Evolutionary conservation across 2,888 invertebrate species (phyloP).

Genomic region (Archips crataeganus): DNA sequence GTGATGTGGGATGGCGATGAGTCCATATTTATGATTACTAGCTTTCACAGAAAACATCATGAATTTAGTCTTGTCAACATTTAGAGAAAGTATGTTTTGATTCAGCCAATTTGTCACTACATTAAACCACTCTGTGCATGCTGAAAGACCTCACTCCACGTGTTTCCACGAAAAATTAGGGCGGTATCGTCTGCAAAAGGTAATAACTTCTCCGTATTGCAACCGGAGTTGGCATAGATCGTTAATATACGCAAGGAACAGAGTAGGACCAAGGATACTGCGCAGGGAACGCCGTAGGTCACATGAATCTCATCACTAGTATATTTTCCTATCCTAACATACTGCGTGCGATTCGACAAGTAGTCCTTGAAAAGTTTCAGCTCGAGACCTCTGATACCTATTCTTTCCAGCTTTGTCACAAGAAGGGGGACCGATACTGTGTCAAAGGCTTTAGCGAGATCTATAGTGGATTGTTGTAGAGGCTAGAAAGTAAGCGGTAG

Average conservation of each 20-base stretch:
- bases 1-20: neutral
- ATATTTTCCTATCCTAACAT: neutral
- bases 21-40: neutral
- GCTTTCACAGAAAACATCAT: neutral
- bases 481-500: too few species aligned
- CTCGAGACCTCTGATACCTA: neutral
- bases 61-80: neutral
- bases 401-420: neutral
- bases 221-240: neutral
- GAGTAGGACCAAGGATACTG: neutral
- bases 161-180: neutral
- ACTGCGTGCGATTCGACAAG: neutral
- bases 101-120: neutral
- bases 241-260: neutral
- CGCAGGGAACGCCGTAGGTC: neutral
- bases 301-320: neutral
- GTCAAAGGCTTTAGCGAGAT: too few species aligned
- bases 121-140: neutral
- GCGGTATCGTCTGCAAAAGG: neutral
- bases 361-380: neutral
- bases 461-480: too few species aligned
- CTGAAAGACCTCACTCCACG: neutral
- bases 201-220: neutral
- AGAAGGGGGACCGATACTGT: neutral
- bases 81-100: neutral